Evolutionary conservation across 2,797 vertebrate species (phyloP).

Genomic region (Rousettus madagascariensis): DNA sequence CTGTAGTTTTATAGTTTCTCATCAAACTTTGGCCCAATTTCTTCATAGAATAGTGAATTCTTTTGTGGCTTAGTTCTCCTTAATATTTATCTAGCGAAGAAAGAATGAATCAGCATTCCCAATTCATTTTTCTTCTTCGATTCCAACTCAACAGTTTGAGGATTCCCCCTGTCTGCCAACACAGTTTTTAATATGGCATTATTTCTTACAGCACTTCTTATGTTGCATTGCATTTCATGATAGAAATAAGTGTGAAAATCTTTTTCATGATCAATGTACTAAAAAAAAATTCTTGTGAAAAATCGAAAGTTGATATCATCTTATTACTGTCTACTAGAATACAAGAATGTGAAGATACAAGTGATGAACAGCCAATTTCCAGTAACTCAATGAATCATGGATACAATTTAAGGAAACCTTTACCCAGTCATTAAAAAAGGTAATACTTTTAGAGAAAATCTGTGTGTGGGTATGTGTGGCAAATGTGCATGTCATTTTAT

Average conservation of each 20-base stretch:
- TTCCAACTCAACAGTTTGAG: conserved; percentile 23
- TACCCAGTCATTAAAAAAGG: not conserved
- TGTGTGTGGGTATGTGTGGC: not conserved
- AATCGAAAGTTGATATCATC: not conserved
- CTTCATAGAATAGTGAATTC: not conserved
- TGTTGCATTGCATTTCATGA: not conserved
- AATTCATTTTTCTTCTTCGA: conserved; percentile 26
- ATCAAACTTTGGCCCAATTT: not conserved
- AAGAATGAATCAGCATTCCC: not conserved
- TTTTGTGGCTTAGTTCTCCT: not conserved
- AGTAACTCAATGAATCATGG: not conserved
- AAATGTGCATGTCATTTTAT: not conserved
- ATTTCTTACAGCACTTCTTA: not conserved
- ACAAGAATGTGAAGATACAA: not conserved
- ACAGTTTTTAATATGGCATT: not conserved
- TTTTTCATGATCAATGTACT: not conserved
- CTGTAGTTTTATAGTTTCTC: not conserved
- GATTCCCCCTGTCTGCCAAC: not conserved
- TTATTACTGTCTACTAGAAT: conserved; percentile 6
- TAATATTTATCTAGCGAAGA: not conserved
- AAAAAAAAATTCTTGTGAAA: not conserved
- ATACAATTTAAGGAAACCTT: conserved; percentile 17
- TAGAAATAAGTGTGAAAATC: not conserved
- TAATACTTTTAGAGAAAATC: not conserved
- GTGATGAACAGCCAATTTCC: not conserved